A percentile compares a stretch with the other conserved stretches of the same genome.
phyloP scores from a whole-genome alignment of 2,797 vertebrate genomes.

The Poeciliopsis gracilis region DNA sequence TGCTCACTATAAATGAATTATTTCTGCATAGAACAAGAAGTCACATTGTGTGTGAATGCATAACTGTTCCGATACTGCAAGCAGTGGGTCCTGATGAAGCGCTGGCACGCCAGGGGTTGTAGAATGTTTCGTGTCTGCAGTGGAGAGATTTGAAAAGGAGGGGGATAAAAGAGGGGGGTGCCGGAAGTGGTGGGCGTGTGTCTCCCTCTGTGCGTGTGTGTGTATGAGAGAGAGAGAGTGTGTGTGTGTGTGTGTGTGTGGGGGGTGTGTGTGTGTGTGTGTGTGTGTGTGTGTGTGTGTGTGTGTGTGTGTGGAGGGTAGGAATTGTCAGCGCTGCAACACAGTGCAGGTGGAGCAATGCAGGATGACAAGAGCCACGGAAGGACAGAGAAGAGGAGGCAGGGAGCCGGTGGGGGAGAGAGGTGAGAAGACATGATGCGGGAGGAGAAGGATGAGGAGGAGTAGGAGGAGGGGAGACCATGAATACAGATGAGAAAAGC shows the following conservation, averaged over 20 bases:
- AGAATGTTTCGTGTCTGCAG: constrained; percentile 77
- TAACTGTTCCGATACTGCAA: constrained; percentile 37
- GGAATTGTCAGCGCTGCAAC: constrained; percentile 75
- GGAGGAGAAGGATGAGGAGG: constrained; percentile 60
- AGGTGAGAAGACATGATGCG: constrained; percentile 66
- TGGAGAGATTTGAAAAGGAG: constrained; percentile 55
- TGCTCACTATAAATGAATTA: not conserved
- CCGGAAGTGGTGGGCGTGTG: constrained; percentile 78
- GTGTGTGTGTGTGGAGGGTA: constrained; percentile 60
- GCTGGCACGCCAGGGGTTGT: constrained; percentile 68
- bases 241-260: constrained; percentile 7
- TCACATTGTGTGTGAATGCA: constrained; percentile 30
- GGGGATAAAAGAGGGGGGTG: constrained; percentile 37
- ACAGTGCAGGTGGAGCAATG: constrained; percentile 78
- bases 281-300: constrained; percentile 36
- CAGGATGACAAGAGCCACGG: constrained; percentile 73
- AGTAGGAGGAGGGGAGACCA: constrained; percentile 53
- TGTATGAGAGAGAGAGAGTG: not conserved
- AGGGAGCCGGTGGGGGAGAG: constrained; percentile 38
- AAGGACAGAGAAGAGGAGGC: constrained; percentile 60
- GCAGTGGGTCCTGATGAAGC: constrained; percentile 55
- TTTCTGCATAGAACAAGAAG: constrained; percentile 6
- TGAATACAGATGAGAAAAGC: constrained; percentile 82
- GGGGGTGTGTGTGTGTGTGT: not conserved
- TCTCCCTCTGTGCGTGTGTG: constrained; percentile 41